phyloP scores from a whole-genome alignment of 2,113 vertebrate species.

The Chaetops frenatus region DNA sequence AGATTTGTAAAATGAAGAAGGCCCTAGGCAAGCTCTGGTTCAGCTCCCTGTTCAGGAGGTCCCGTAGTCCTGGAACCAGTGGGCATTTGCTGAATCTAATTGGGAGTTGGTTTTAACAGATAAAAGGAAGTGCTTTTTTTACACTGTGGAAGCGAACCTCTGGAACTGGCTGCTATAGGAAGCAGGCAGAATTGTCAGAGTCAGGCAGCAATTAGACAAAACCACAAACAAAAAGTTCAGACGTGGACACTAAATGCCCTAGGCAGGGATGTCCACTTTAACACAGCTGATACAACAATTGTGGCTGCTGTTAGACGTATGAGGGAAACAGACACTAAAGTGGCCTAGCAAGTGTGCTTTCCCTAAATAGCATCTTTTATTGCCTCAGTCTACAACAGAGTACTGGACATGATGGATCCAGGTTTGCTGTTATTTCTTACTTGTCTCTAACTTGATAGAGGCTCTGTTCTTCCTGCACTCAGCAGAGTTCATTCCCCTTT shows the following conservation, averaged over 20 bases:
- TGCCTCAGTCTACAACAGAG: neutral
- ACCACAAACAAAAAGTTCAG: neutral
- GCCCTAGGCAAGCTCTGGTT: neutral
- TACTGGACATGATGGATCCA: neutral
- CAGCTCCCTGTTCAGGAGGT: neutral
- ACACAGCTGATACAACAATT: neutral
- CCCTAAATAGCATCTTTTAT: neutral
- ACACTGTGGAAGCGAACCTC: neutral
- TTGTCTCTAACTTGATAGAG: neutral
- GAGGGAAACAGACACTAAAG: neutral
- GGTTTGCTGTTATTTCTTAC: neutral
- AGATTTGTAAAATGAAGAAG: neutral
- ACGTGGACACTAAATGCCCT: neutral
- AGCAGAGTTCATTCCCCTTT: neutral
- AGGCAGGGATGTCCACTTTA: neutral
- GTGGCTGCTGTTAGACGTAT: neutral
- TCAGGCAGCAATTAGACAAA: neutral
- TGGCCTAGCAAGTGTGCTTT: neutral
- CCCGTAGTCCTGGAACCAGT: neutral
- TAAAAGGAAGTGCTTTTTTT: neutral
- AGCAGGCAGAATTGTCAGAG: neutral
- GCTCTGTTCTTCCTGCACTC: neutral
- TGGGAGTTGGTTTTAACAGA: neutral
- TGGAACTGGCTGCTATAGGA: neutral
- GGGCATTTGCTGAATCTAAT: neutral